Percentiles rank a stretch among this genome's conserved stretches.
Conservation (phyloP, 2,888 invertebrate species). For the Eledona agricola region DNA sequence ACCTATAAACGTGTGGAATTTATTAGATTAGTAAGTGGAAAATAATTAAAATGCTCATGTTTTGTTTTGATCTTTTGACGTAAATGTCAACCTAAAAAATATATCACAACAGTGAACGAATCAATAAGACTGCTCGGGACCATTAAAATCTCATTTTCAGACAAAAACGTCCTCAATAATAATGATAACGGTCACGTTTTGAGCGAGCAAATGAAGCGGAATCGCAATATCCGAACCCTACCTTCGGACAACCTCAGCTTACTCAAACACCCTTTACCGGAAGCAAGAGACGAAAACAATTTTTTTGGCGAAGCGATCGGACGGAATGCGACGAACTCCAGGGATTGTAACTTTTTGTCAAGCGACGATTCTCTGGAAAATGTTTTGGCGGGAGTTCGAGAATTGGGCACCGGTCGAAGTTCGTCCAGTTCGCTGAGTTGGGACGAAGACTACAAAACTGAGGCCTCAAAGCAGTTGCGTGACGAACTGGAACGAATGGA, state of each 20-base stretch:
- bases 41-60: no score
- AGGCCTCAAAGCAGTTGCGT: constrained; percentile 65
- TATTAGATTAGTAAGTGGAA: no score
- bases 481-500: constrained; percentile 68
- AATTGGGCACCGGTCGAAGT: constrained; percentile 43
- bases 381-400: constrained; percentile 12
- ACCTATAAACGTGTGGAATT: no score
- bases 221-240: constrained; percentile 27
- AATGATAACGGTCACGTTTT: constrained; percentile 1
- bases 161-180: no score
- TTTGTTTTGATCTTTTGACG: constrained; percentile 3
- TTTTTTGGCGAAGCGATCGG: constrained; percentile 32
- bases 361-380: constrained; percentile 19
- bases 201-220: constrained; percentile 12
- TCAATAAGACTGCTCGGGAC: no score
- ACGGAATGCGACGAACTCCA: no score
- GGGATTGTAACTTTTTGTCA: no score
- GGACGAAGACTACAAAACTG: constrained; percentile 66
- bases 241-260: constrained; percentile 10
- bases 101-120: constrained; percentile 9
- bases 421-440: constrained; percentile 62
- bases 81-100: constrained; percentile 16
- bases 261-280: constrained; percentile 12
- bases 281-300: constrained; percentile 4
- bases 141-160: no score